These are phyloP conservation scores for Cherax destructor DNA, from an alignment of 1,140 invertebrate species.

Conservation along the genomic window DNA sequence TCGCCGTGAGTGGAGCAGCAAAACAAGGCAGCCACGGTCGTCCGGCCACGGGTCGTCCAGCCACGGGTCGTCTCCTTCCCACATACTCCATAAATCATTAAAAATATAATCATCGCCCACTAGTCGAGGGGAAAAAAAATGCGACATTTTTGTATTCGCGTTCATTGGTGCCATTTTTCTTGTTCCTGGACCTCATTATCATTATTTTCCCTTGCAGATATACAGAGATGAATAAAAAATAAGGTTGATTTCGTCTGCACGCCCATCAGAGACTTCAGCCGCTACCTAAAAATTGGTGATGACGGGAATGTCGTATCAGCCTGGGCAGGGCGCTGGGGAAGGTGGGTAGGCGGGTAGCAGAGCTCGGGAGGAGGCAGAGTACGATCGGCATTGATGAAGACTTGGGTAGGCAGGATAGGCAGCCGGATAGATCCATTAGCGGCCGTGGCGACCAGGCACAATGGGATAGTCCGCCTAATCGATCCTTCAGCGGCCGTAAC, in stretches of 20 bases:
- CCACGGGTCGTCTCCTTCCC: not conserved
- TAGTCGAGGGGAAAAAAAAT: slow-evolving; percentile 10
- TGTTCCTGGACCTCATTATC: slow-evolving; percentile 45
- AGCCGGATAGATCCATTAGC: too few species aligned
- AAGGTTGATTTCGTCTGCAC: not conserved
- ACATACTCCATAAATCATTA: slow-evolving; percentile 38
- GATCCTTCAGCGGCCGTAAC: too few species aligned
- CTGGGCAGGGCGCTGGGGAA: too few species aligned
- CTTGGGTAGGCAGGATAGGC: too few species aligned
- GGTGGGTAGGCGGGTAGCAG: too few species aligned
- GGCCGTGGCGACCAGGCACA: too few species aligned
- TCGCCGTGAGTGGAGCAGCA: not conserved
- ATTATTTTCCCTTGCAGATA: slow-evolving; percentile 35
- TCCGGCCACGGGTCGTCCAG: not conserved
- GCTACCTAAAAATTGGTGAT: too few species aligned
- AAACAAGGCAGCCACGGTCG: not conserved
- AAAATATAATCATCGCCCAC: slow-evolving; percentile 31
- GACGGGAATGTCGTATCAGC: too few species aligned
- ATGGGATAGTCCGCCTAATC: too few species aligned
- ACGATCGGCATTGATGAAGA: too few species aligned
- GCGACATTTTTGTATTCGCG: slow-evolving; percentile 19
- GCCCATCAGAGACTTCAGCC: too few species aligned
- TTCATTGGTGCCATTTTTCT: slow-evolving; percentile 39
- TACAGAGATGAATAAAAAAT: slow-evolving; percentile 35
- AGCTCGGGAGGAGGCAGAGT: too few species aligned